A percentile compares a stretch with the other conserved stretches of the same genome.
These are phyloP conservation scores for Acleris sparsana DNA, from an alignment of 2,888 invertebrate species.

Conservation along the genomic window DNA sequence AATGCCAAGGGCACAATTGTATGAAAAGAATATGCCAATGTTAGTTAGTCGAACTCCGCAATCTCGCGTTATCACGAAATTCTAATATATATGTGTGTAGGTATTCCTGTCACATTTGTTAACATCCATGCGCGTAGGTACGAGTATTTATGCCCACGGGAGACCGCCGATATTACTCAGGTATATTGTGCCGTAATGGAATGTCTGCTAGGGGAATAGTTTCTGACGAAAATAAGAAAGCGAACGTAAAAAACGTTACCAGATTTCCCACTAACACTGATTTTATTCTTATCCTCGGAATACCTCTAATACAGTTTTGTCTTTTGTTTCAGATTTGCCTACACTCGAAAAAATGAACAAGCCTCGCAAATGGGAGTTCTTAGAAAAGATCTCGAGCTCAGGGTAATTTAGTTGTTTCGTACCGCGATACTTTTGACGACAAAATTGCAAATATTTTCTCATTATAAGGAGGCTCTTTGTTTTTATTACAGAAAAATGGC, in stretches of 20 bases:
- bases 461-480: constrained; percentile 48
- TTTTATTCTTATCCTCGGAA: constrained; percentile 30
- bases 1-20: too few species aligned
- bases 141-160: constrained; percentile 18
- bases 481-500: constrained; percentile 69
- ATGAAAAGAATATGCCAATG: too few species aligned
- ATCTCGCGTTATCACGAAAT: too few species aligned
- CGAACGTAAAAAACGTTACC: constrained; percentile 17
- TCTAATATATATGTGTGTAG: too few species aligned
- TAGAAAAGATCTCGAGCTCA: constrained; percentile 58
- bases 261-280: constrained; percentile 9
- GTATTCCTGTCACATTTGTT: not conserved
- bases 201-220: constrained; percentile 32
- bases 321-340: constrained; percentile 68
- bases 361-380: constrained; percentile 62
- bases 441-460: constrained; percentile 42
- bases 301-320: constrained; percentile 40
- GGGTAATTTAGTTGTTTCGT: constrained; percentile 54
- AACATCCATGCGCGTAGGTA: constrained; percentile 11
- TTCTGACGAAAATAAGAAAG: constrained; percentile 25
- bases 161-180: constrained; percentile 15
- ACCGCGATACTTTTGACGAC: constrained; percentile 35
- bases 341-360: constrained; percentile 63
- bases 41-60: too few species aligned
- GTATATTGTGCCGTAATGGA: constrained; percentile 31